Conservation (phyloP, 2,888 invertebrate species). For the Cordylochernes scorpioides region DNA sequence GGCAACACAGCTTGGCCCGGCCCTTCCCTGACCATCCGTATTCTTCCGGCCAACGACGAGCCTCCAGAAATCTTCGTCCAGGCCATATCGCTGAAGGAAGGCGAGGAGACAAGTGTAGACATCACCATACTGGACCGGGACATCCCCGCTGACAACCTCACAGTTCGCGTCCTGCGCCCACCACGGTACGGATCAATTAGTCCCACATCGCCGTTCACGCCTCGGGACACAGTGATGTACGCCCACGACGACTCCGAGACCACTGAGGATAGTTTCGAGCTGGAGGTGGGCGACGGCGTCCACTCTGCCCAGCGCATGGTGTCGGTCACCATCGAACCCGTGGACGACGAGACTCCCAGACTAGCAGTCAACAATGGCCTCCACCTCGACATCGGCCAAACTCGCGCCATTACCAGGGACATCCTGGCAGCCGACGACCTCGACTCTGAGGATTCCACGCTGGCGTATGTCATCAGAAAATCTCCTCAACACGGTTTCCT, state of each 20-base stretch:
- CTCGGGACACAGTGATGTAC: slow-evolving; percentile 20
- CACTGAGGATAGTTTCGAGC: slow-evolving; percentile 19
- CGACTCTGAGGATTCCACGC: slow-evolving; percentile 19
- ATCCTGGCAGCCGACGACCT: slow-evolving; percentile 20
- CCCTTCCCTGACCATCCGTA: slow-evolving; percentile 17
- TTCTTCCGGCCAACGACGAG: slow-evolving; percentile 22
- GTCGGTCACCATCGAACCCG: slow-evolving; percentile 20
- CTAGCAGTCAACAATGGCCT: slow-evolving; percentile 21
- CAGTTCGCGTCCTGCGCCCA: slow-evolving; percentile 17
- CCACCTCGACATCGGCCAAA: slow-evolving; percentile 19
- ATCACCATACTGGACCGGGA: slow-evolving; percentile 21
- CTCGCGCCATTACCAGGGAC: slow-evolving; percentile 18
- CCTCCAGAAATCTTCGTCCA: slow-evolving; percentile 19
- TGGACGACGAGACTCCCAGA: slow-evolving; percentile 23
- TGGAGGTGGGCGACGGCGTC: slow-evolving; percentile 19
- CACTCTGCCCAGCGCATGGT: slow-evolving; percentile 19
- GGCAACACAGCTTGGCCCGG: slow-evolving; percentile 16
- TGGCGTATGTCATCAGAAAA: slow-evolving; percentile 19
- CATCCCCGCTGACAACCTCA: slow-evolving; percentile 18
- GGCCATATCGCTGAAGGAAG: slow-evolving; percentile 22
- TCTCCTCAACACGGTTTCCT: slow-evolving; percentile 20
- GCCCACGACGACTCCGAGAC: slow-evolving; percentile 23
- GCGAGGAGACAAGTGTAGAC: slow-evolving; percentile 21
- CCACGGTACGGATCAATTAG: slow-evolving; percentile 19
- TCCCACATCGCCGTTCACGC: slow-evolving; percentile 18